Evolutionary conservation across 1,140 invertebrate genomes (phyloP).

Genomic region (Listronotus bonariensis): DNA sequence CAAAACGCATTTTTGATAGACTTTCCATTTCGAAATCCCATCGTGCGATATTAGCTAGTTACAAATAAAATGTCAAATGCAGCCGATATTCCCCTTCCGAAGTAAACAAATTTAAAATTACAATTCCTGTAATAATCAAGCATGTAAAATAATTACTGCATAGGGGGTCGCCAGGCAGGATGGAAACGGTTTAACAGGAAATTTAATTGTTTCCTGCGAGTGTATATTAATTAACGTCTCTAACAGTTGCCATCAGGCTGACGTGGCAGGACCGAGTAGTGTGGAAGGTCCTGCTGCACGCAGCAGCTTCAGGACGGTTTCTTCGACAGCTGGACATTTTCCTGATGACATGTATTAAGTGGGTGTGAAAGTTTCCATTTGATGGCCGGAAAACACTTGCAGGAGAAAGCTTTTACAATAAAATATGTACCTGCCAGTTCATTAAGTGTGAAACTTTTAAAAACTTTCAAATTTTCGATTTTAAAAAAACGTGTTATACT

Average conservation of each 20-base stretch:
- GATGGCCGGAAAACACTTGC: conserved; percentile 20
- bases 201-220: conserved; percentile 54
- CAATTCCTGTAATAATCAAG: conserved; percentile 49
- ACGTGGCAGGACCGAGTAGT: conserved; percentile 45
- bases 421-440: conserved; percentile 1
- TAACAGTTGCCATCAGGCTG: conserved; percentile 52
- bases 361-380: conserved; percentile 54
- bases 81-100: conserved; percentile 22
- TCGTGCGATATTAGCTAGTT: conserved; percentile 15
- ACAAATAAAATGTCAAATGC: conserved; percentile 37
- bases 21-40: conserved; percentile 14
- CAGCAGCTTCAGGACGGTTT: conserved; percentile 22
- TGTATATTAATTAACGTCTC: conserved; percentile 58
- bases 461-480: no score
- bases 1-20: conserved; percentile 29
- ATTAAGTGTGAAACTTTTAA: not conserved
- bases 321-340: conserved; percentile 56
- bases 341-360: conserved; percentile 56
- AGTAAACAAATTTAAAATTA: conserved; percentile 51
- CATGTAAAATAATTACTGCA: conserved; percentile 52
- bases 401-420: not conserved
- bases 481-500: no score
- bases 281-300: conserved; percentile 29
- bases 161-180: conserved; percentile 31
- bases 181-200: conserved; percentile 48